These are phyloP conservation scores for Agonopterix arenella DNA, from an alignment of 2,888 invertebrate genomes.

Conservation along the genomic window DNA sequence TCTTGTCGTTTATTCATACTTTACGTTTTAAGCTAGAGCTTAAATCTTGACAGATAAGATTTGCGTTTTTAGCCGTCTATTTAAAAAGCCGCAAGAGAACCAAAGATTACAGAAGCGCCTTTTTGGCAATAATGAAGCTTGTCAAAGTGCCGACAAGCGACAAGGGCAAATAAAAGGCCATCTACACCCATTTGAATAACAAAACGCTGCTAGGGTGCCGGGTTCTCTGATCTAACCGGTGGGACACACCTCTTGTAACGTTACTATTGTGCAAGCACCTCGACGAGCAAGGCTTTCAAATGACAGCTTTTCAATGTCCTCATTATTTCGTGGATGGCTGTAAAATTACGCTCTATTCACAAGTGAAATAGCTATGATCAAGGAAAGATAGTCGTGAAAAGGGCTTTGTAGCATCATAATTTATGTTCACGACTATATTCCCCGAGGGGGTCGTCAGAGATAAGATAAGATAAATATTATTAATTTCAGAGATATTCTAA, in stretches of 20 bases:
- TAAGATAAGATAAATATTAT: no score
- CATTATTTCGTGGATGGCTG: background rate
- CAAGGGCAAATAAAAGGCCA: slow-evolving; percentile 22
- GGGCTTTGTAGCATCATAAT: no score
- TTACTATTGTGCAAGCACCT: slow-evolving; percentile 2
- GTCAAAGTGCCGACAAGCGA: slow-evolving; percentile 26
- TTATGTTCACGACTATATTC: no score
- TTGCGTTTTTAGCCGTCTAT: slow-evolving; percentile 21
- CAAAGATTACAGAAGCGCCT: slow-evolving; percentile 12
- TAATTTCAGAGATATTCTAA: no score
- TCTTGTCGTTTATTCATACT: slow-evolving; percentile 40
- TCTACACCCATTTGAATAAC: slow-evolving; percentile 36
- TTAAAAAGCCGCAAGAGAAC: no score
- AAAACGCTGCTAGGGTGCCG: slow-evolving; percentile 28
- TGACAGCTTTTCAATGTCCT: slow-evolving; percentile 2
- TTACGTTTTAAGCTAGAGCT: slow-evolving; percentile 36
- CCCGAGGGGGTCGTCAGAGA: no score
- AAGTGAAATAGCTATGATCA: background rate
- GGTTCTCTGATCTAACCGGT: slow-evolving; percentile 22
- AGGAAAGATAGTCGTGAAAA: no score
- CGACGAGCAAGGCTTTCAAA: background rate
- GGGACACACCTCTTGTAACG: slow-evolving; percentile 20
- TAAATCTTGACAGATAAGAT: slow-evolving; percentile 46
- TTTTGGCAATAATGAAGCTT: slow-evolving; percentile 31
- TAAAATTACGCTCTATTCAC: slow-evolving; percentile 6